Conservation (phyloP, 2,888 invertebrate genomes). For the Pammene fasciana region DNA sequence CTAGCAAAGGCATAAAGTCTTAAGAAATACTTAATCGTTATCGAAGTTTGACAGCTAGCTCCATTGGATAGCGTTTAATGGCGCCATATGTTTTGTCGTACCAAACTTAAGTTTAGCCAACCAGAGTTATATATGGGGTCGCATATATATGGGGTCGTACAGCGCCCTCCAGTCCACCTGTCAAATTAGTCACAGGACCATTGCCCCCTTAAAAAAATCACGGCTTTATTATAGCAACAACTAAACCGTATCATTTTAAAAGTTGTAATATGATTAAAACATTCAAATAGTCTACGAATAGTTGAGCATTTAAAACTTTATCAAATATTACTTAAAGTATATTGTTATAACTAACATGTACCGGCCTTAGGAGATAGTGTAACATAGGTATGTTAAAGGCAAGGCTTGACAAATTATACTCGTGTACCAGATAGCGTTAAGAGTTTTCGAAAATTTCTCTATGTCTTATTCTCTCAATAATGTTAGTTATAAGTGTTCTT, state of each 20-base stretch:
- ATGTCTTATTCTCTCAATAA: slow-evolving; percentile 77
- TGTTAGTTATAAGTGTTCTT: slow-evolving; percentile 72
- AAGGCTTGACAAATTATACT: slow-evolving; percentile 69
- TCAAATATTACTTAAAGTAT: slow-evolving; percentile 72
- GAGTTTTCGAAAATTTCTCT: slow-evolving; percentile 78
- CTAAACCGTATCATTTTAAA: slow-evolving; percentile 42
- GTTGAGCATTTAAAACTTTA: slow-evolving; percentile 74
- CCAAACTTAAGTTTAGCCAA: too few species aligned
- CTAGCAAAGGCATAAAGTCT: too few species aligned
- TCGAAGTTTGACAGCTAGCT: too few species aligned
- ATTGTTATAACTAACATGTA: slow-evolving; percentile 76
- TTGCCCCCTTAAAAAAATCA: not conserved
- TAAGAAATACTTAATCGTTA: too few species aligned
- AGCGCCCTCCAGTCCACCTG: too few species aligned
- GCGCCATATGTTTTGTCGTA: too few species aligned
- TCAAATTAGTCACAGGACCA: not conserved
- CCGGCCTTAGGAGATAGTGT: slow-evolving; percentile 79
- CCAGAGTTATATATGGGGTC: too few species aligned
- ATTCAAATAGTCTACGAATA: slow-evolving; percentile 70
- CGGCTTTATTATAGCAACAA: not conserved
- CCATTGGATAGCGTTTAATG: too few species aligned
- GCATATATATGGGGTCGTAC: too few species aligned
- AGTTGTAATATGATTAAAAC: slow-evolving; percentile 65
- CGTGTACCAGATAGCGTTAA: slow-evolving; percentile 71
- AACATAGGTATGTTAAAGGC: slow-evolving; percentile 68